These are phyloP conservation scores for Dusona sp. DNA, from an alignment of 2,888 invertebrate genomes.

Conservation along the genomic window DNA sequence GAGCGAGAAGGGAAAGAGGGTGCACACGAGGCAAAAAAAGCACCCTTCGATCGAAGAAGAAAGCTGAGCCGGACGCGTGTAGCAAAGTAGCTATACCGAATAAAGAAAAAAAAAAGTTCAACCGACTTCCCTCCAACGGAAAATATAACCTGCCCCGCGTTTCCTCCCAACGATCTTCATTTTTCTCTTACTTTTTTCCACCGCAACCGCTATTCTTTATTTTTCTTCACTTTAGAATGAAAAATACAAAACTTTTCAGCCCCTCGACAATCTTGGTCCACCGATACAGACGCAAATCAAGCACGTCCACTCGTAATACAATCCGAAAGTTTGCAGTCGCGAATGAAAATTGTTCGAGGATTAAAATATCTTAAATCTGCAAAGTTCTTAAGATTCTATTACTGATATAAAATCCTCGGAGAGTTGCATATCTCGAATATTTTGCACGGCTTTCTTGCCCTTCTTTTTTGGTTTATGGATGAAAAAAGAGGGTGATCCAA, in stretches of 20 bases:
- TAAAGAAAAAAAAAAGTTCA: slow-evolving; percentile 41
- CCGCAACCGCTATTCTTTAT: not conserved
- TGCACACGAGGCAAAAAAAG: slow-evolving; percentile 52
- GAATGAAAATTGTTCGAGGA: not conserved
- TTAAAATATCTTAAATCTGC: not conserved
- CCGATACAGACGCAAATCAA: not conserved
- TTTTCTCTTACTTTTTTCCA: not conserved
- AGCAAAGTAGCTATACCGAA: slow-evolving; percentile 38
- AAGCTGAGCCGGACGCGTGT: slow-evolving; percentile 55
- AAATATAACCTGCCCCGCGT: slow-evolving; percentile 10
- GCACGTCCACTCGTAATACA: not conserved
- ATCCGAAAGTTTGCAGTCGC: not conserved
- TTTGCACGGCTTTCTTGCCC: not conserved
- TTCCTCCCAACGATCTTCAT: not conserved
- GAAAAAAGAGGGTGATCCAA: not conserved
- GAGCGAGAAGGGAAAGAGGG: slow-evolving; percentile 10
- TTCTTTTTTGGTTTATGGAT: not conserved
- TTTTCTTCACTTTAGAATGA: not conserved
- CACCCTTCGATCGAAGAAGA: slow-evolving; percentile 50
- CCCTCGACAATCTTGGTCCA: not conserved
- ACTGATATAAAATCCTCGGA: not conserved
- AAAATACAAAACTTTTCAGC: not conserved
- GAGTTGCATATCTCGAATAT: not conserved
- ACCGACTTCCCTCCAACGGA: not conserved
- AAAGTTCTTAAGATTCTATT: not conserved